These are phyloP conservation scores for Rattus rattus DNA, from an alignment of 2,113 vertebrate species.

Conservation along the genomic window DNA sequence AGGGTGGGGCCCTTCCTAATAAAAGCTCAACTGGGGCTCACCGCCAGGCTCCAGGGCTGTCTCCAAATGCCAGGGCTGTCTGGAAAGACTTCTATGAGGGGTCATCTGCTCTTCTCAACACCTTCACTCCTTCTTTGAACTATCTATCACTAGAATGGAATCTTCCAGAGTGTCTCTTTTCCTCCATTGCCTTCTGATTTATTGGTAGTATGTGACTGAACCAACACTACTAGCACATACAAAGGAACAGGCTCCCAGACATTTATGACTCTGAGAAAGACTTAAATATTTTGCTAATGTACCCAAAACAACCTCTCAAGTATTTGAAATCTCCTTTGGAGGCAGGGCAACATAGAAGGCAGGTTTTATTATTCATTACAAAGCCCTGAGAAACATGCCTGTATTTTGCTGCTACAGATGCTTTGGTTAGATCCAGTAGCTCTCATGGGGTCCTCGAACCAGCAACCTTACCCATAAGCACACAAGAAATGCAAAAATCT, in stretches of 20 bases:
- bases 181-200: slow-evolving; percentile 59
- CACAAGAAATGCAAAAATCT: not conserved
- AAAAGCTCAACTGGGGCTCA: not conserved
- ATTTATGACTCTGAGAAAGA: slow-evolving; percentile 50
- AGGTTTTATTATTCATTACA: not conserved
- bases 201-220: slow-evolving; percentile 57
- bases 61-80: not conserved
- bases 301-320: not conserved
- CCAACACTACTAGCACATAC: slow-evolving; percentile 24
- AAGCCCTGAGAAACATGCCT: not conserved
- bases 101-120: not conserved
- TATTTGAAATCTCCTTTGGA: slow-evolving; percentile 23
- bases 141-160: slow-evolving; percentile 49
- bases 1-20: slow-evolving; percentile 25
- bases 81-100: not conserved
- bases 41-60: not conserved
- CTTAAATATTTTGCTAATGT: slow-evolving; percentile 61
- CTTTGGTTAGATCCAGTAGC: not conserved
- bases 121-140: not conserved
- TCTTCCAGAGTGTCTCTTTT: slow-evolving; percentile 19
- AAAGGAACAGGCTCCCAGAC: slow-evolving; percentile 1
- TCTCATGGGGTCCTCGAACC: not conserved
- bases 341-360: not conserved
- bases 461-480: not conserved
- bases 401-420: too few relatives aligned